These are phyloP conservation scores for Ceyx erithaca DNA, from an alignment of 2,797 vertebrate species.

Conservation along the genomic window DNA sequence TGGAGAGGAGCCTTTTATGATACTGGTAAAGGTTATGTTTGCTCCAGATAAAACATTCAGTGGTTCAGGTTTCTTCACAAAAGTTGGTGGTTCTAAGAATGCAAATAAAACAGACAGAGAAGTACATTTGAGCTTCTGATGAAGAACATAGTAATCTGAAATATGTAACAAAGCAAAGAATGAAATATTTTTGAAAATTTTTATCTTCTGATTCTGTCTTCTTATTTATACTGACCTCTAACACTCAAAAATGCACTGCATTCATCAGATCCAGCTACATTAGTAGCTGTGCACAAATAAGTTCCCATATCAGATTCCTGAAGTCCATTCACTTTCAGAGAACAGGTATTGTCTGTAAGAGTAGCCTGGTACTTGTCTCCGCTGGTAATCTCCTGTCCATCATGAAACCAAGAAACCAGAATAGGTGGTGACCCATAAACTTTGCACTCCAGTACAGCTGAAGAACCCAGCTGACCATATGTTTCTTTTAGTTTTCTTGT, in stretches of 20 bases:
- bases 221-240: constrained; percentile 87
- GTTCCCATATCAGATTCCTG: constrained; percentile 88
- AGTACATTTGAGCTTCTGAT: constrained; percentile 12
- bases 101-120: constrained; percentile 27
- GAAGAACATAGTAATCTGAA: neutral
- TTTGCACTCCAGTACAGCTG: constrained; percentile 92
- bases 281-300: constrained; percentile 90
- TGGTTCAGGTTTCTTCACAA: constrained; percentile 90
- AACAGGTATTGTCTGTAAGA: constrained; percentile 90
- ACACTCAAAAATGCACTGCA: constrained; percentile 86
- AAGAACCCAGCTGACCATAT: constrained; percentile 83
- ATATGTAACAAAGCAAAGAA: neutral
- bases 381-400: constrained; percentile 88
- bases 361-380: constrained; percentile 91
- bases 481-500: constrained; percentile 91
- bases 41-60: constrained; percentile 89
- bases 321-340: constrained; percentile 86
- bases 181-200: neutral
- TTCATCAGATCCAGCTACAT: constrained; percentile 90
- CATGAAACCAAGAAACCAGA: constrained; percentile 91
- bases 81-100: constrained; percentile 90
- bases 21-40: constrained; percentile 87
- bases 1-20: constrained; percentile 91
- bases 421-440: constrained; percentile 93
- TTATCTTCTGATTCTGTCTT: neutral